These are phyloP conservation scores for Ophion ventricosus DNA, from an alignment of 2,888 invertebrate species.

Conservation along the genomic window DNA sequence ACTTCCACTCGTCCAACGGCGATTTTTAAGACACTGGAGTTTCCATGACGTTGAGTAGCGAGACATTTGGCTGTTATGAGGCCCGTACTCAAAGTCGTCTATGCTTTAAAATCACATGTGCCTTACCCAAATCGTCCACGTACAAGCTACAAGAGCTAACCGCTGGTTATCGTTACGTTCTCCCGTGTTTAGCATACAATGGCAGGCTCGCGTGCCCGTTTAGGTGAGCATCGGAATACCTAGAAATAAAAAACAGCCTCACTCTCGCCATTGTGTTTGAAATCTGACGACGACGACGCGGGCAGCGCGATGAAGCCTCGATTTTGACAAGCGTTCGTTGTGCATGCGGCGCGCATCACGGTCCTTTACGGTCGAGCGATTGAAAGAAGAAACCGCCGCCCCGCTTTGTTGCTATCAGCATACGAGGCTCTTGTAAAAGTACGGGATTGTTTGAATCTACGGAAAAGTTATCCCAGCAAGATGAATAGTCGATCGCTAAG, in stretches of 20 bases:
- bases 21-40: background rate
- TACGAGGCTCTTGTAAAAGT: background rate
- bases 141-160: background rate
- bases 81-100: background rate
- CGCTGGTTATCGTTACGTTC: slow-evolving; percentile 37
- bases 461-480: background rate
- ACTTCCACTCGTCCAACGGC: background rate
- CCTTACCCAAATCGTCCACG: background rate
- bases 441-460: background rate
- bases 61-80: background rate
- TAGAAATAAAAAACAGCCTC: slow-evolving; percentile 53
- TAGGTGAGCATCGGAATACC: slow-evolving; percentile 57
- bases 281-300: slow-evolving; percentile 16
- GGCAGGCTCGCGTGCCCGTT: slow-evolving; percentile 53
- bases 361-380: background rate
- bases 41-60: background rate
- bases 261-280: slow-evolving; percentile 51
- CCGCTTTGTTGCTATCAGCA: slow-evolving; percentile 2
- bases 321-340: slow-evolving; percentile 22
- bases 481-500: background rate
- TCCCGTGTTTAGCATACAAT: slow-evolving; percentile 59
- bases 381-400: slow-evolving; percentile 1
- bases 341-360: background rate
- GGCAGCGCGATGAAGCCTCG: background rate
- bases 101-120: background rate